Evolutionary conservation across 1,140 invertebrate species (phyloP), one percentile per base, ranked within the genome.

Genomic region (Bactericera cockerelli): DNA sequence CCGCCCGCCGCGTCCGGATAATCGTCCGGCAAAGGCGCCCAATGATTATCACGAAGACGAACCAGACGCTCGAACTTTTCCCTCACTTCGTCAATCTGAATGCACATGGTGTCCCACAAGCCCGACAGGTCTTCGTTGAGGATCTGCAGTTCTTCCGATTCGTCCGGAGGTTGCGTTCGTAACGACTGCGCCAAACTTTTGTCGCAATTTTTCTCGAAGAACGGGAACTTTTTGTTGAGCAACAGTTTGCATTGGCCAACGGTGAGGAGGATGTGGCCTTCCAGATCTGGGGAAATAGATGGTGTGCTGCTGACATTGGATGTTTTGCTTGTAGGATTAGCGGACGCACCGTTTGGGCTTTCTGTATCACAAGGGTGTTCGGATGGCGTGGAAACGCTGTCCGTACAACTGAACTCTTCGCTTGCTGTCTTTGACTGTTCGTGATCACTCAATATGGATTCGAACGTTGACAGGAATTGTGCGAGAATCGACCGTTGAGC

Each of bases 71-170:
- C 22, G 19, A 49, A 49, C 42, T n/a, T 4, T 8, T n/a, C 22
- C 3, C 22, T 6, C 8, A 49, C 42, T 8, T 49, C 42, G n/a
- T 49, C 42, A n/a, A 49, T 49, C 22, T 49, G 42, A 19, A 49
- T 49, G 42, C 42, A 49, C n/a, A 49, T 49, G 3, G 42, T 49
- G 19, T 49, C 42, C 42, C 42, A 49, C 22, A 49, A n/a, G 42
- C 42, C 42, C 3, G 4, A 4, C 22, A 49, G 22, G 22, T 49
- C 42, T 49, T 49, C 42, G 22, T 49, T 49, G 4, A 49, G 42
- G n/a, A 49, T 49, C 19, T 49, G 42, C 19, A 49, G 19, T n/a
- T 49, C 42, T 10, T 49, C 42, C n/a, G 42, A 6, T 49, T 16
- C 42, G 8, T 8, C 22, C 3, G n/a, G 4, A 10, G 42, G n/a